Evolutionary conservation across 2,113 vertebrate genomes (phyloP).

Genomic region (Chaenogobius annularis): DNA sequence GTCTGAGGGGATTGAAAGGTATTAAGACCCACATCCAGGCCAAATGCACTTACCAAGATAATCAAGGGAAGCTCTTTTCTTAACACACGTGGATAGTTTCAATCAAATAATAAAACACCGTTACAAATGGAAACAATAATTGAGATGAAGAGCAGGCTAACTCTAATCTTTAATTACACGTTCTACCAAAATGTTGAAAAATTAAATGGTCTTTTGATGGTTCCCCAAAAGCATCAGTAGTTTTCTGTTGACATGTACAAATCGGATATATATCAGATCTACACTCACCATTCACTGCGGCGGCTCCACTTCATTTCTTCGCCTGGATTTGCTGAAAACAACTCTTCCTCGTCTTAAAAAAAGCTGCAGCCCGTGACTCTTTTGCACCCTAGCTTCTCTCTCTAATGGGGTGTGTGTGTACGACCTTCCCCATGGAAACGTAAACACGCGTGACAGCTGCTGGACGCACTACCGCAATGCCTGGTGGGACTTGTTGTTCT

Average conservation of each 20-base stretch:
- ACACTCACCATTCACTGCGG: constrained; percentile 55
- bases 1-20: constrained; percentile 70
- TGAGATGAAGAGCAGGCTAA: not conserved
- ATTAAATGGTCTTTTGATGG: too few relatives aligned
- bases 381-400: not conserved
- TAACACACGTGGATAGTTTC: constrained; percentile 16
- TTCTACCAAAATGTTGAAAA: not conserved
- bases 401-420: constrained; percentile 24
- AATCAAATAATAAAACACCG: not conserved
- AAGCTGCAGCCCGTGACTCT: not conserved
- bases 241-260: too few relatives aligned
- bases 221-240: too few relatives aligned
- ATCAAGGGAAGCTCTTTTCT: constrained; percentile 53
- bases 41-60: constrained; percentile 49
- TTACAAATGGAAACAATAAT: not conserved
- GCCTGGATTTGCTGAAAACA: constrained; percentile 42
- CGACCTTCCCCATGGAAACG: constrained; percentile 71
- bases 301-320: constrained; percentile 11
- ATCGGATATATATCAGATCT: not conserved
- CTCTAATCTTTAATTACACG: not conserved
- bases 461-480: constrained; percentile 28
- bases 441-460: constrained; percentile 39
- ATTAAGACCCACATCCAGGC: constrained; percentile 51
- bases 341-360: constrained; percentile 19
- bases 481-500: constrained; percentile 61